Percentiles rank a stretch among this genome's conserved stretches.
Evolutionary conservation across 2,113 vertebrate species (phyloP).

Genomic region (Syrrhaptes paradoxus): DNA sequence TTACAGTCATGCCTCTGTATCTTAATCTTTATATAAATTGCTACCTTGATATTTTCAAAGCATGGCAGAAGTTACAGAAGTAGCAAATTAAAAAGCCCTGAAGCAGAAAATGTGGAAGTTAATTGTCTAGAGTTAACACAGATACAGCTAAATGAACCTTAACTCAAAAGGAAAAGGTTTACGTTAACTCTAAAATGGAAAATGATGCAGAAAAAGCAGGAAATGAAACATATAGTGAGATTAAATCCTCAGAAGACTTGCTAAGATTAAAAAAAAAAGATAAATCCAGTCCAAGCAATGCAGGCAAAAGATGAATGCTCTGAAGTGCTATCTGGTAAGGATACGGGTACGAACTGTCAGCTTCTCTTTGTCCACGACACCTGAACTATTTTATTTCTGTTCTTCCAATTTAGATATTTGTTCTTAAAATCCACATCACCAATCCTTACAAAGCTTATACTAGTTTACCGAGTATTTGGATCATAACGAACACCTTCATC

Average conservation of each 20-base stretch:
- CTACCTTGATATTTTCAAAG: background rate
- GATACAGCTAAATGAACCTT: background rate
- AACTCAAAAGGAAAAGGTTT: background rate
- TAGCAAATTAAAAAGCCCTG: slow-evolving; percentile 15
- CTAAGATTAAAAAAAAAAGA: background rate
- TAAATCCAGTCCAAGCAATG: background rate
- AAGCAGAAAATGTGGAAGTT: slow-evolving; percentile 26
- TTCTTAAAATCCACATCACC: fast-evolving
- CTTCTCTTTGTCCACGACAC: fast-evolving
- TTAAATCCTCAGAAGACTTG: fast-evolving
- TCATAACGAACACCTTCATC: fast-evolving
- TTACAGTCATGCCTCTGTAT: background rate
- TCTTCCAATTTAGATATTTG: background rate
- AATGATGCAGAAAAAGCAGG: background rate
- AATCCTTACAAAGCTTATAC: no score
- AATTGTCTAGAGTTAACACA: background rate
- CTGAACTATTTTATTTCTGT: background rate
- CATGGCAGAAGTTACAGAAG: background rate
- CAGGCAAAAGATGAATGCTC: background rate
- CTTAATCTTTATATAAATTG: background rate
- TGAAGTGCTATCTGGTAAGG: background rate
- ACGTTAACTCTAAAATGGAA: background rate
- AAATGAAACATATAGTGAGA: fast-evolving
- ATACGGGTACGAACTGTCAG: no score
- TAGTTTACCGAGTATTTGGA: fast-evolving